Base-by-base conservation (phyloP, 2,888 invertebrate species). In the Alviniconcha strummeri region DNA sequence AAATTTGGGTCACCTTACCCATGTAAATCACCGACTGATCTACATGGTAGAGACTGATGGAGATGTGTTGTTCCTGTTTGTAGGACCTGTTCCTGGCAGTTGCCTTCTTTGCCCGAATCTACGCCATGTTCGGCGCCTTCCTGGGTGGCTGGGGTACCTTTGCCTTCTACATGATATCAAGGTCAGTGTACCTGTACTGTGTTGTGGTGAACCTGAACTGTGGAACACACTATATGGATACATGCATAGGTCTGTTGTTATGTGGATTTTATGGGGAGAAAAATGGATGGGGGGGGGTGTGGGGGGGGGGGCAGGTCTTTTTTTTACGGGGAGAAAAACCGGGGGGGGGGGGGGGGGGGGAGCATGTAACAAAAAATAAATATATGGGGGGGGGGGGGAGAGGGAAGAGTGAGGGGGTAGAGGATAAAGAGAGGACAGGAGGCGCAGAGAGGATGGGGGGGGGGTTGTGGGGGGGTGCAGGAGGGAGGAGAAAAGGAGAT, bases 71-170 rank as follows among this genome's bases (percentile, higher is more conserved):
- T 13, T 76, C 8, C 7, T 76, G 6, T 13, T 76, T 9, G 5
- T 88, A 92, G 91, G 91, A 91, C 80, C 78, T 92, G 56, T 86
- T 89, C 74, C 86, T 91, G 89, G 89, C 89, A 11, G 19, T 89
- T 8, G 84, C 89, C 36, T 92, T 91, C 86, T 92, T 92, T 87
- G 83, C 85, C 19, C 85, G 89, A 19, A 86, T 90, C 81, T 88
- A 87, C 80, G 84, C 86, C 55, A 67, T 88, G 72, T 90, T 88
- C 67, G 80, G 83, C 3, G 89, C 90, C 1, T 83, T 91, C 56
- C 88, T 91, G 80, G 91, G 91, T n/a, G 88, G 86, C 4, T 89
- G 89, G 88, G 91, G 91, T 52, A 88, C 89, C 6, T 88, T 91
- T 80, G 85, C 87, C 55, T 87, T 92, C 79, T 92, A 91, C 86